Conservation (phyloP, 2,888 invertebrate genomes). For the Aleiodes testaceus region DNA sequence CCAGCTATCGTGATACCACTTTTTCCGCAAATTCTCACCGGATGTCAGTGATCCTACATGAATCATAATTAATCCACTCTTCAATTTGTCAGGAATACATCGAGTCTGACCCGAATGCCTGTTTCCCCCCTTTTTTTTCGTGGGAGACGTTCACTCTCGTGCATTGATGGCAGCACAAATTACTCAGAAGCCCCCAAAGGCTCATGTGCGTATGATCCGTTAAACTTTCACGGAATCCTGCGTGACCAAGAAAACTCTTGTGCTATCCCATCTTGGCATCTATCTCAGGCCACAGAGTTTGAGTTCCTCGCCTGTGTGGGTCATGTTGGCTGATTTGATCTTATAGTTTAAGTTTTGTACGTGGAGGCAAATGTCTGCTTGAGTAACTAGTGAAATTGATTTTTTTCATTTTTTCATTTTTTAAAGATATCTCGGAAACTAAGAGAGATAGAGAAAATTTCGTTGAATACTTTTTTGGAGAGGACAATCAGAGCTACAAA, state of each 20-base stretch:
- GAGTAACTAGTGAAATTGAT: no score
- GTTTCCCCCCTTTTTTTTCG: not conserved
- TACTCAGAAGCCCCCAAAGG: conserved; percentile 17
- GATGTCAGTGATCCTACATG: no score
- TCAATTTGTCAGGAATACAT: no score
- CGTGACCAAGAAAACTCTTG: conserved; percentile 23
- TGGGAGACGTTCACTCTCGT: conserved; percentile 13
- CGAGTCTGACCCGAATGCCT: conserved; percentile 2
- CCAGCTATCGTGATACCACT: no score
- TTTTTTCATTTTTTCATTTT: no score
- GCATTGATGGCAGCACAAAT: conserved; percentile 11
- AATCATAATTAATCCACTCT: no score
- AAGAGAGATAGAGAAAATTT: no score
- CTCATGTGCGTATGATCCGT: conserved; percentile 37
- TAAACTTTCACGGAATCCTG: conserved; percentile 40
- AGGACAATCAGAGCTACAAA: no score
- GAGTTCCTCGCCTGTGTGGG: conserved; percentile 45
- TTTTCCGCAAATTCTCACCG: no score
- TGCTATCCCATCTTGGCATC: conserved; percentile 45
- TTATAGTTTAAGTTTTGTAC: conserved; percentile 13
- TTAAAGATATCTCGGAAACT: no score
- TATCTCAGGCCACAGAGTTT: conserved; percentile 46
- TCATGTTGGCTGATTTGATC: conserved; percentile 37
- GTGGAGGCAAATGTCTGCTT: not conserved
- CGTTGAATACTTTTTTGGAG: no score